Conservation (phyloP, 2,113 vertebrate genomes). For the Cettia cetti region DNA sequence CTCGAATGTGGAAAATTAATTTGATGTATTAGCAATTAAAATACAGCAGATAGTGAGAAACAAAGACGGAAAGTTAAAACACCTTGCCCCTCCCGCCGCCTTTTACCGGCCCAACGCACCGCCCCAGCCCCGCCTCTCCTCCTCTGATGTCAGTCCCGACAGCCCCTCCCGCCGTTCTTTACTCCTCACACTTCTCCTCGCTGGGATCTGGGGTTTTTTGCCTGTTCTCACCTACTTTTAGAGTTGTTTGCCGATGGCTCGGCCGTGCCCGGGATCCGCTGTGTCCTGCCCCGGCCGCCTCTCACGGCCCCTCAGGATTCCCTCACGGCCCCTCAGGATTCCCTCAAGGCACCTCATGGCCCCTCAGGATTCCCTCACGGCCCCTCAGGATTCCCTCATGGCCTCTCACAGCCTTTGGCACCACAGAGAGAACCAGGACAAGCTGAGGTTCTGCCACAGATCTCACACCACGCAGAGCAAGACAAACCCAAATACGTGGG, state of each 20-base stretch:
- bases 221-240: background rate
- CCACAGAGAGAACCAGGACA: background rate
- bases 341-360: no score
- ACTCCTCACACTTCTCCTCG: no score
- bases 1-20: background rate
- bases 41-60: background rate
- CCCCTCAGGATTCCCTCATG: background rate
- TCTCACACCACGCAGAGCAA: background rate
- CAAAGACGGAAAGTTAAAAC: background rate
- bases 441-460: background rate
- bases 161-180: fast-evolving
- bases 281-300: background rate
- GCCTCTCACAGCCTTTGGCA: background rate
- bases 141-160: background rate
- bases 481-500: background rate
- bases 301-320: background rate
- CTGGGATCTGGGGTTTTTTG: fast-evolving
- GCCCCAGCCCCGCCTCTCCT: background rate
- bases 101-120: background rate
- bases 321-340: background rate
- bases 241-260: background rate
- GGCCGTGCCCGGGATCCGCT: background rate
- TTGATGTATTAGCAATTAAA: background rate
- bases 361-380: no score
- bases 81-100: fast-evolving